Base-by-base conservation (phyloP, 2,888 invertebrate genomes). In the Abscondita cerata region DNA sequence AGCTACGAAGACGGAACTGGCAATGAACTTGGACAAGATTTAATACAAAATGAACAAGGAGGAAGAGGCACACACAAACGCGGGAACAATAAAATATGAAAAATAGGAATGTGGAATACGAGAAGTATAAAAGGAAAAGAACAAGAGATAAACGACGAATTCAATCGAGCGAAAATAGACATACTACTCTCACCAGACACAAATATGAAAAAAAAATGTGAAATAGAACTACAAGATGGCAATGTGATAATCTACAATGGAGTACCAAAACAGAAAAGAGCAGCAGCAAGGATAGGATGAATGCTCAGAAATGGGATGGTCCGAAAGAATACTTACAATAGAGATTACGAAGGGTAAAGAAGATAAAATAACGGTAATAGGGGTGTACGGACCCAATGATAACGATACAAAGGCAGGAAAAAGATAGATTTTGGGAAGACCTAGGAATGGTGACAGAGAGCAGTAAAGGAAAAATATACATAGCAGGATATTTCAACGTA, bases 151-250 rank as follows among this genome's bases (percentile, higher is more conserved):
- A 41, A 25, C 31, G 18, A 31, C 18, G 53, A 53, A 44, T 53
- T 53, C 13, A 53, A 53, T 9, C 41, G 53, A 31, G 18, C 25
- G 15, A 36, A 34, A 56, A 5, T 48, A 38, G 34, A 56, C n/a
- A 56, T 56, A 48, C 40, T 56, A 38, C 20, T 50, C 9, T 11
- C 52, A 41, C 6, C 46, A 15, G 25, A 52, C 33, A 57, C 57
- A 4, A 58, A 58, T 38, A 59, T 46, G 53, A 59, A 48, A 36
- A 38, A 38, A 16, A 47, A 54, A 54, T 46, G 48, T 25, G 47
- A 52, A 54, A 46, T n/a, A 46, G 34, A 41, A 5, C 36, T 52
- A 13, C 12, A 44, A 3, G 47, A 53, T 16, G 59, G 59, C 8
- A 33, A 54, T 46, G 20, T 44, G 34, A 18, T 59, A 59, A 38